Percentiles rank a stretch among this genome's conserved stretches.
These are phyloP conservation scores for Riparia riparia DNA, from an alignment of 2,113 vertebrate species.

Conservation along the genomic window DNA sequence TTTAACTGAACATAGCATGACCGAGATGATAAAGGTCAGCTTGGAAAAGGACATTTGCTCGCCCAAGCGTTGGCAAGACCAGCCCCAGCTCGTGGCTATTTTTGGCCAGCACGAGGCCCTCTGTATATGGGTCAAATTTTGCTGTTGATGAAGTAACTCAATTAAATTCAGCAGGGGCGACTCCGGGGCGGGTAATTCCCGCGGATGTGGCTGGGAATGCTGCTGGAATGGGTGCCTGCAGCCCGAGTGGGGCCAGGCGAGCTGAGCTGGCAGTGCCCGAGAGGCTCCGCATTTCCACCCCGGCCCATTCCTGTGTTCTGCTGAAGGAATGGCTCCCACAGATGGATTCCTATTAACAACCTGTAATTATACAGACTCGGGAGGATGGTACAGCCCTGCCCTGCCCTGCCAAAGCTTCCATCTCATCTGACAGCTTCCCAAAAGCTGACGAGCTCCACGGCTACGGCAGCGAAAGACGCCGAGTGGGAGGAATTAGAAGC, in stretches of 20 bases:
- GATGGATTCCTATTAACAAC: background rate
- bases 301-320: fast-evolving
- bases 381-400: background rate
- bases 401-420: background rate
- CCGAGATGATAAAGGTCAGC: background rate
- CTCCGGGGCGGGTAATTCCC: background rate
- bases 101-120: background rate
- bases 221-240: fast-evolving
- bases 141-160: background rate
- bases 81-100: background rate
- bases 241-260: background rate
- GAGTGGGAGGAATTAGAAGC: background rate
- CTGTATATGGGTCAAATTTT: background rate
- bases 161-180: background rate
- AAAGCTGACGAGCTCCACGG: background rate
- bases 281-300: fast-evolving
- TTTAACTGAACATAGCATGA: background rate
- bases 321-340: background rate
- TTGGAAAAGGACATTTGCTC: background rate
- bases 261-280: fast-evolving
- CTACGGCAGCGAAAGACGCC: fast-evolving
- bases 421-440: background rate
- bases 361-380: background rate
- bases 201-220: background rate
- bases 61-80: background rate